Percentiles rank a stretch among this genome's conserved stretches.
Evolutionary conservation across 2,797 vertebrate genomes (phyloP).

Genomic region (Gastrophryne carolinensis): DNA sequence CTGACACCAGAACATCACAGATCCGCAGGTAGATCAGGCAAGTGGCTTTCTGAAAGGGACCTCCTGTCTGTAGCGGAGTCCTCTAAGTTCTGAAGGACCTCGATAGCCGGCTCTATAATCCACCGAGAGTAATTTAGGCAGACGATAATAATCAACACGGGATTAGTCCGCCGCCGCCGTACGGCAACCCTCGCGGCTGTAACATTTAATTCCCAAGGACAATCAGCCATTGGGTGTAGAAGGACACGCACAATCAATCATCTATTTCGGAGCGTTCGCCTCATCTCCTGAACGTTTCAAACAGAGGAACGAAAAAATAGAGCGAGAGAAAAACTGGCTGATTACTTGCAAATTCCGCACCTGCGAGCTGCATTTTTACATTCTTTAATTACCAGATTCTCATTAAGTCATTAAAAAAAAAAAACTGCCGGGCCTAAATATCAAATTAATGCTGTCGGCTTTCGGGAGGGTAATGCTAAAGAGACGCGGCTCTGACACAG

Average conservation of each 20-base stretch:
- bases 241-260: not conserved
- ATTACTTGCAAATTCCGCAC: not conserved
- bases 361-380: conserved; percentile 35
- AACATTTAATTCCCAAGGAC: not conserved
- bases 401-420: not conserved
- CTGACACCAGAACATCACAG: no score
- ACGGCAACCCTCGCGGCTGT: not conserved
- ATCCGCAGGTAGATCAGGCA: no score
- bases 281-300: not conserved
- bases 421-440: not conserved
- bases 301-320: not conserved
- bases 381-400: conserved; percentile 43
- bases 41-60: no score
- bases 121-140: not conserved
- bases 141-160: not conserved
- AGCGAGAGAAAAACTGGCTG: not conserved
- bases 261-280: not conserved
- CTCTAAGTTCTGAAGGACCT: no score
- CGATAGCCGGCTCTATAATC: no score
- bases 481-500: not conserved
- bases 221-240: not conserved
- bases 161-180: not conserved
- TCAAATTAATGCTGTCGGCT: not conserved
- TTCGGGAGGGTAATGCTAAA: not conserved
- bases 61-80: no score